These are phyloP conservation scores for Papilio demoleus DNA, from an alignment of 2,888 invertebrate species.

Conservation along the genomic window DNA sequence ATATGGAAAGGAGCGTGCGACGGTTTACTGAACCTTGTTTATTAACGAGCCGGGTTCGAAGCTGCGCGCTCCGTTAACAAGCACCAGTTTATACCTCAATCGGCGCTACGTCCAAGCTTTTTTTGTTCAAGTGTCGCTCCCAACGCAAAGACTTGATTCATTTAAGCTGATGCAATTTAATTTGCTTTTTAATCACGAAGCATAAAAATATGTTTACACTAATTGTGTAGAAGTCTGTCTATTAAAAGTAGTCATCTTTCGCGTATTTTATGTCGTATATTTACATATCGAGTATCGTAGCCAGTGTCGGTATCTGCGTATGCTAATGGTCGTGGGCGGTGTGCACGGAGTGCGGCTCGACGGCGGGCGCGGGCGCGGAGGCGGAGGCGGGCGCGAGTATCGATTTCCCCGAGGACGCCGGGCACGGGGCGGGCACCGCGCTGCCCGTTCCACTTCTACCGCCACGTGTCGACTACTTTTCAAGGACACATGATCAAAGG, in stretches of 20 bases:
- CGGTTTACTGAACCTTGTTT: slow-evolving; percentile 29
- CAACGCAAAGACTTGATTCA: slow-evolving; percentile 19
- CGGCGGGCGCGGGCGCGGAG: slow-evolving; percentile 56
- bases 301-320: neutral
- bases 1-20: slow-evolving; percentile 20
- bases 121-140: slow-evolving; percentile 20
- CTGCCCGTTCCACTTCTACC: slow-evolving; percentile 56
- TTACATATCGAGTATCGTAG: too few species aligned
- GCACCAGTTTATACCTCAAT: slow-evolving; percentile 30
- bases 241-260: too few species aligned
- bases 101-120: slow-evolving; percentile 11
- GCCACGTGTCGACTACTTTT: slow-evolving; percentile 68
- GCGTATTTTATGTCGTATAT: too few species aligned
- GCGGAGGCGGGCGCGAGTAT: slow-evolving; percentile 44
- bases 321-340: slow-evolving; percentile 39
- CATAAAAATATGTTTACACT: too few species aligned
- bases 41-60: slow-evolving; percentile 24
- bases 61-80: slow-evolving; percentile 33
- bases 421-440: slow-evolving; percentile 51
- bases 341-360: slow-evolving; percentile 49
- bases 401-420: slow-evolving; percentile 50
- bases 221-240: too few species aligned
- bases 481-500: slow-evolving; percentile 45
- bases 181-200: slow-evolving; percentile 5
- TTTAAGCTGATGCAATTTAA: neutral